Base-by-base conservation (phyloP, 2,113 vertebrate species). In the Colaptes auratus region DNA sequence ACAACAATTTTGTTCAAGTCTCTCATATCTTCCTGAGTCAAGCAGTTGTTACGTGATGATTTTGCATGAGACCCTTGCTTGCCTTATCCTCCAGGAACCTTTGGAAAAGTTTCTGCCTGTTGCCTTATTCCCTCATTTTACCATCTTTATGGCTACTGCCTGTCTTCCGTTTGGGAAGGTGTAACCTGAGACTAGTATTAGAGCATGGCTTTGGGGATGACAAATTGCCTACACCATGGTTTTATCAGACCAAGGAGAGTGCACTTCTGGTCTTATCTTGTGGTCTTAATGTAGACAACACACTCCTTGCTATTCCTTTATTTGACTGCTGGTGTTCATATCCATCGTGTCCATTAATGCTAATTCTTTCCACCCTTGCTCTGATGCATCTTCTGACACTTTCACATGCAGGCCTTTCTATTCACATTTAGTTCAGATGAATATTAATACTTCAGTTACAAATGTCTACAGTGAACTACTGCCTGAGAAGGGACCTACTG, bases 211-310 rank as follows among this genome's bases (percentile, higher is more conserved):
- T 71, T 16, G 3, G 2, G 4, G 2, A 1, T 70, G 20, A 23
- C 0, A 0, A 46, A 28, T 28, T 71, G 46, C 27, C 12, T 73
- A 0, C 42, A 27, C 16, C 67, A 20, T 63, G 24, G 17, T 16
- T 28, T 67, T 72, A 69, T 53, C 28, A 53, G 61, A 81, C 60
- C 7, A 69, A 64, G 36, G 10, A 27, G 50, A 48, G 15, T 0
- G 5, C 88, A 61, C 13, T 36, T 85, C 23, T 73, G 7, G 7
- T 72, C n/a, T 71, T 69, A 3, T 65, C 16, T 33, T 65, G 15
- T 61, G 20, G 14, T 44, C 63, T 89, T 72, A 15, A n/a, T 50
- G 12, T 84, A 61, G 74, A 25, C 18, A 64, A 15, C 55, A 50
- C 8, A 8, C 14, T 75, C 23, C 14, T 85, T 39, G 69, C 39